Conservation (phyloP, 2,113 vertebrate species). For the Antechinus stuartii region DNA sequence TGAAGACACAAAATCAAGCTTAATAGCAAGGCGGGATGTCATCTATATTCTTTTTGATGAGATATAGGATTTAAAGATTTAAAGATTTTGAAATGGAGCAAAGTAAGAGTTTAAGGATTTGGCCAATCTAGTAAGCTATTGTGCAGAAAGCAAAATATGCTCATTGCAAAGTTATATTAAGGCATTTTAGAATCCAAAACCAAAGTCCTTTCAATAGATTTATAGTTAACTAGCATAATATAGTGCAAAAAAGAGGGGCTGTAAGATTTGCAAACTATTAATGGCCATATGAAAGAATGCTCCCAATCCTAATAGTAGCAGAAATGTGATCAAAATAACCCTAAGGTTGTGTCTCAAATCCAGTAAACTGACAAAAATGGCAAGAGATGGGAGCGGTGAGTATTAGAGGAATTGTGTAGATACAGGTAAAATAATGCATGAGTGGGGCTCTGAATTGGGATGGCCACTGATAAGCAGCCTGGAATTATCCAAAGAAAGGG, state of each 20-base stretch:
- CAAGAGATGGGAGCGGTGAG: neutral
- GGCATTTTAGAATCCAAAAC: neutral
- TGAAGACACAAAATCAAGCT: neutral
- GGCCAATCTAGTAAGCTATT: neutral
- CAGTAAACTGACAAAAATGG: neutral
- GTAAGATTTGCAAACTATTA: neutral
- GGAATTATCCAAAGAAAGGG: neutral
- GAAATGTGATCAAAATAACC: neutral
- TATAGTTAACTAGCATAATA: neutral
- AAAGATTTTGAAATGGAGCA: neutral
- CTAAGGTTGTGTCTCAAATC: neutral
- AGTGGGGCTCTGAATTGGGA: neutral
- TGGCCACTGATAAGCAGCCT: neutral
- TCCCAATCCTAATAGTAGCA: neutral
- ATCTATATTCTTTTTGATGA: neutral
- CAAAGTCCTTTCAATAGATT: neutral
- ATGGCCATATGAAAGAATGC: neutral
- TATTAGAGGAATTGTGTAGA: neutral
- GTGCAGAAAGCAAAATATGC: neutral
- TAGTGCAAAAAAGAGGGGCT: neutral
- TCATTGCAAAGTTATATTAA: neutral
- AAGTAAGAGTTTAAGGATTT: neutral
- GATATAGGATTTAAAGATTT: neutral
- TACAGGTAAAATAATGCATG: neutral
- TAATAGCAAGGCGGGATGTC: neutral